Evolutionary conservation across 1,140 invertebrate species (phyloP), one percentile per base, ranked within the genome.

Genomic region (Wasmannia auropunctata): DNA sequence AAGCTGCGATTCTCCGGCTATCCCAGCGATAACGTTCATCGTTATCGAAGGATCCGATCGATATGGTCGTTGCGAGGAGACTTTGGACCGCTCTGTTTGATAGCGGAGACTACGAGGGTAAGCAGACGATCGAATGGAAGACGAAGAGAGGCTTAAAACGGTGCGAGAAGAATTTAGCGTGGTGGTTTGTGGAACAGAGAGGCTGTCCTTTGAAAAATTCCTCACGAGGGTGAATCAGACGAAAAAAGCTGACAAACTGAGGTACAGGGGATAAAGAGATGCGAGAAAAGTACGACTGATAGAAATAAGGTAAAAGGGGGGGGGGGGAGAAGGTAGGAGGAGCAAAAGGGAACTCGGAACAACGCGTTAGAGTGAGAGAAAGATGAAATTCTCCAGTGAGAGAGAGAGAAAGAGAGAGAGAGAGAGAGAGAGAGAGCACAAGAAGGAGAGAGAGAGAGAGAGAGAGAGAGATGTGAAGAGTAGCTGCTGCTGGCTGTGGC

Each of bases 401-500:
- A 0, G 49, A 22, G 43, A 63, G 70, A 2, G 14, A 11, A 43
- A 37, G 34, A 14, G 7, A 14, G 49, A 58, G 31, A 34, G 72
- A 40, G 25, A 40, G 74, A 58, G 28, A 11, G 40, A 46, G 25
- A 63, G 34, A 37, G 19, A 28, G 11, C 22, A 16, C 14, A 34
- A 0, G 40, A 16, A 43, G 69, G 56, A 0, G 10, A 25, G 58
- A 25, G 51, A 54, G n/a, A 25, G 74, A 85, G 75, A 62, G 63
- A 54, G 75, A 91, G 83, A 87, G 63, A 81, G 88, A 91, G 84
- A 70, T 49, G 58, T 70, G 84, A 93, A 93, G 92, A 93, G 94
- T 92, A 90, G 91, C 91, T 94, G 92, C 93, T 92, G 93, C 91
- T 92, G 90, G 91, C 92, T 94, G 93, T 91, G 91, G 92, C 92